Evolutionary conservation across 2,797 vertebrate species (phyloP).

Genomic region (Rachycentron canadum): DNA sequence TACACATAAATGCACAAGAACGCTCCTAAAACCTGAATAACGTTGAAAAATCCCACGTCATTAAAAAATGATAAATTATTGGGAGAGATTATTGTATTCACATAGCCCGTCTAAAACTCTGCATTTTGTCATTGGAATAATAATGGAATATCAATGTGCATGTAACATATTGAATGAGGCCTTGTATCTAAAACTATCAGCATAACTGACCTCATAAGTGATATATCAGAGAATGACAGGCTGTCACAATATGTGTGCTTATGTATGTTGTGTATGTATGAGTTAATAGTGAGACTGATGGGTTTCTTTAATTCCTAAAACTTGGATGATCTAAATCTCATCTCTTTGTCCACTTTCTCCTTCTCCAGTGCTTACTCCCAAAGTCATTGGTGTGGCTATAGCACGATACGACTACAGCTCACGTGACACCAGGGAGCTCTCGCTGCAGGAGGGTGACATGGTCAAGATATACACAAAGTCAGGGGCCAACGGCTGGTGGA

Average conservation of each 20-base stretch:
- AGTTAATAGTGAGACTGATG: slow-evolving; percentile 1
- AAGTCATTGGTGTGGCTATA: slow-evolving; percentile 94
- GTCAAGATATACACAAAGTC: slow-evolving; percentile 98
- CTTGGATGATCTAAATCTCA: not conserved
- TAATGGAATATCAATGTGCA: too few species aligned
- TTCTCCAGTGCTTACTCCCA: slow-evolving; percentile 90
- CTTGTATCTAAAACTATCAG: too few species aligned
- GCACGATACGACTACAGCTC: slow-evolving; percentile 99
- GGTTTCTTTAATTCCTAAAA: not conserved
- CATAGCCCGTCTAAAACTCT: too few species aligned
- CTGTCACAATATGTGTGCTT: slow-evolving; percentile 28
- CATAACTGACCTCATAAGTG: not conserved
- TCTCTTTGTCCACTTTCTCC: not conserved
- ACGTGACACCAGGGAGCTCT: slow-evolving; percentile 93
- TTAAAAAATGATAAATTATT: too few species aligned
- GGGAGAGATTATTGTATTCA: too few species aligned
- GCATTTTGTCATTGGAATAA: too few species aligned
- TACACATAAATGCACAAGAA: too few species aligned
- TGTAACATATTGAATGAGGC: too few species aligned
- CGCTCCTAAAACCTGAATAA: too few species aligned
- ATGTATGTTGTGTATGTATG: not conserved
- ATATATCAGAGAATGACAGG: not conserved
- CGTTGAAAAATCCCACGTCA: too few species aligned
- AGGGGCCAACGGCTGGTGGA: slow-evolving; percentile 97
- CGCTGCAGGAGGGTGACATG: slow-evolving; percentile 93